Evolutionary conservation across 2,797 vertebrate genomes (phyloP).

Genomic region (Danio albolineatus): DNA sequence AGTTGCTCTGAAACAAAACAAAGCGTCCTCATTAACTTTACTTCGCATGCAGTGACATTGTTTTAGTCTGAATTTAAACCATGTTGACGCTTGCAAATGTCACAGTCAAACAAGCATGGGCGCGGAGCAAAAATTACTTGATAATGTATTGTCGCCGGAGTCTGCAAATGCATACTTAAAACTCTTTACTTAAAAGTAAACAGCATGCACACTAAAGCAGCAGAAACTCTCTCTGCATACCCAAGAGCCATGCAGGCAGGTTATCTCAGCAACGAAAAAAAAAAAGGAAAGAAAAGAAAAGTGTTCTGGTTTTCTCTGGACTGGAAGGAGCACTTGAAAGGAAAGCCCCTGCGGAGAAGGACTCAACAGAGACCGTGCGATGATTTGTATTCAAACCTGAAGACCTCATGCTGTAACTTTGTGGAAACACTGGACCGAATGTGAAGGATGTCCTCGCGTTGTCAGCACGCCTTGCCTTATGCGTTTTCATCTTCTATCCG

Average conservation of each 20-base stretch:
- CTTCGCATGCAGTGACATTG: conserved; percentile 36
- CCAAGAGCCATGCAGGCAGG: conserved; percentile 45
- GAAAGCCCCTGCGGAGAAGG: conserved; percentile 47
- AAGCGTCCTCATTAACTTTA: conserved; percentile 43
- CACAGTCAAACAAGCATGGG: conserved; percentile 41
- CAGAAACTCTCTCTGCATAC: conserved; percentile 36
- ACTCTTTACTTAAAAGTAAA: conserved; percentile 42
- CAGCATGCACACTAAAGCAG: conserved; percentile 35
- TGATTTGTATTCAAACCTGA: conserved; percentile 58
- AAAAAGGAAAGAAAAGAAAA: conserved; percentile 41
- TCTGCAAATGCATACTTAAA: conserved; percentile 44
- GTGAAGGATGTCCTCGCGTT: conserved; percentile 46
- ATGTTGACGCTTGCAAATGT: conserved; percentile 34
- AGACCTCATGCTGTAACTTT: conserved; percentile 55
- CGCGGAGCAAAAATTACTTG: conserved; percentile 39
- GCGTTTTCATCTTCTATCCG: conserved; percentile 46
- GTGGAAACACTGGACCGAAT: conserved; percentile 50
- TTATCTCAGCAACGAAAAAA: conserved; percentile 50
- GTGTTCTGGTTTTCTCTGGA: conserved; percentile 41
- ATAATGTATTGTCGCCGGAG: conserved; percentile 35
- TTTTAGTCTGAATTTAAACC: conserved; percentile 33
- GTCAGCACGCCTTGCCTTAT: conserved; percentile 47
- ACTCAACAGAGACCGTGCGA: conserved; percentile 48
- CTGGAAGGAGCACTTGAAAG: conserved; percentile 54
- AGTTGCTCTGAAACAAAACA: conserved; percentile 43